Conservation (phyloP, 1,140 invertebrate species). For the Drosophila equinoxialis region DNA sequence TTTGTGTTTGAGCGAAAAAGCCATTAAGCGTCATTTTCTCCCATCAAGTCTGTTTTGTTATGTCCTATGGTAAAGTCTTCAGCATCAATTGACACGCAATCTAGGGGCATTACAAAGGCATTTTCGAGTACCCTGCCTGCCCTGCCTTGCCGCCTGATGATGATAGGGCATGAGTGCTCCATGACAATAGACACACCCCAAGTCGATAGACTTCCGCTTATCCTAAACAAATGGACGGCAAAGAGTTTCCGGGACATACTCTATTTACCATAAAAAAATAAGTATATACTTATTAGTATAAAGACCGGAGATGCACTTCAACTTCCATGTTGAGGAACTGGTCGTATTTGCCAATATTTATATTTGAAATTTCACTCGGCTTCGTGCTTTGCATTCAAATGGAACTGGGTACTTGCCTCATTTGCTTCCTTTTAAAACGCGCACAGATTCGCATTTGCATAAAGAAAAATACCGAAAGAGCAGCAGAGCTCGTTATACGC, state of each 20-base stretch:
- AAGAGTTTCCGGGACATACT: slow-evolving; percentile 12
- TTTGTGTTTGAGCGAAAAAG: not conserved
- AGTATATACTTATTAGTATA: slow-evolving; percentile 17
- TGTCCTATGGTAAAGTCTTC: slow-evolving; percentile 5
- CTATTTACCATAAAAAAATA: slow-evolving; percentile 34
- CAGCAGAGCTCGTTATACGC: slow-evolving; percentile 64
- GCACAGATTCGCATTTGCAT: slow-evolving; percentile 69
- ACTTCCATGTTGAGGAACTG: slow-evolving; percentile 44
- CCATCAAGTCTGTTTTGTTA: not conserved
- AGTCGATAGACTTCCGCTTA: slow-evolving; percentile 18
- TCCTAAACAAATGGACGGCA: slow-evolving; percentile 21
- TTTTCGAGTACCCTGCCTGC: slow-evolving; percentile 9
- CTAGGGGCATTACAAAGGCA: slow-evolving; percentile 19
- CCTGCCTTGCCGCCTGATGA: slow-evolving; percentile 1
- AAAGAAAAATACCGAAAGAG: slow-evolving; percentile 28
- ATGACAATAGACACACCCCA: slow-evolving; percentile 16
- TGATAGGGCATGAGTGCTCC: slow-evolving; percentile 36
- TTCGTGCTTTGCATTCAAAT: slow-evolving; percentile 65
- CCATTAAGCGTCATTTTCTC: slow-evolving; percentile 3
- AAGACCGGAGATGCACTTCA: slow-evolving; percentile 23
- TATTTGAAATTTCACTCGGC: slow-evolving; percentile 52
- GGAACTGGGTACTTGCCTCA: slow-evolving; percentile 43
- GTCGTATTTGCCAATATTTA: slow-evolving; percentile 38
- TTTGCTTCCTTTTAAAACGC: slow-evolving; percentile 54
- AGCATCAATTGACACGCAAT: slow-evolving; percentile 24